A percentile compares a stretch with the other conserved stretches of the same genome.
These are phyloP conservation scores for Meteorus cinctellus DNA, from an alignment of 2,888 invertebrate species.

Conservation along the genomic window DNA sequence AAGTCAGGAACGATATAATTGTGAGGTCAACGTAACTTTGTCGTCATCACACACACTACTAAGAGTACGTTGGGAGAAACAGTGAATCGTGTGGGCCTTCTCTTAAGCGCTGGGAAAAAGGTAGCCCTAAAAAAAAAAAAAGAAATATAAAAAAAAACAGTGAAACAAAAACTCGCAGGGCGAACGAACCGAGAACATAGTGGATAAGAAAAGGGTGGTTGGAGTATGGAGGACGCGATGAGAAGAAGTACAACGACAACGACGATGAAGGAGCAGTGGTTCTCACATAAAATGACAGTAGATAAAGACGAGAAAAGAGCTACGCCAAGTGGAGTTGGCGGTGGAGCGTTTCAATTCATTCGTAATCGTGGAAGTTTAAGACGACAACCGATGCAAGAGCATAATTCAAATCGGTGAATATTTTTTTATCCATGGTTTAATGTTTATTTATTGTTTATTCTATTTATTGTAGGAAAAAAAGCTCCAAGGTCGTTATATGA, in stretches of 20 bases:
- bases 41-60: not conserved
- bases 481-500: no score
- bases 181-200: constrained; percentile 44
- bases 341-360: constrained; percentile 68
- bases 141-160: constrained; percentile 22
- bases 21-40: constrained; percentile 3
- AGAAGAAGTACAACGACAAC: constrained; percentile 52
- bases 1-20: not conserved
- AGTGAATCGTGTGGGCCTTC: constrained; percentile 27
- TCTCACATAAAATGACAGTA: constrained; percentile 58
- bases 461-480: not conserved
- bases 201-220: constrained; percentile 27
- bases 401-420: constrained; percentile 64
- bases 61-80: constrained; percentile 1
- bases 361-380: constrained; percentile 68
- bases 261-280: constrained; percentile 64
- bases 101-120: constrained; percentile 5
- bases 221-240: constrained; percentile 60
- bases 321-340: constrained; percentile 56
- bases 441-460: not conserved
- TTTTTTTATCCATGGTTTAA: not conserved
- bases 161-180: constrained; percentile 24
- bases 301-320: constrained; percentile 58
- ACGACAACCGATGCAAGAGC: constrained; percentile 65
- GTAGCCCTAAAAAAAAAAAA: constrained; percentile 11